Evolutionary conservation across 2,113 vertebrate genomes (phyloP).

Genomic region (Paradisaea rubra): DNA sequence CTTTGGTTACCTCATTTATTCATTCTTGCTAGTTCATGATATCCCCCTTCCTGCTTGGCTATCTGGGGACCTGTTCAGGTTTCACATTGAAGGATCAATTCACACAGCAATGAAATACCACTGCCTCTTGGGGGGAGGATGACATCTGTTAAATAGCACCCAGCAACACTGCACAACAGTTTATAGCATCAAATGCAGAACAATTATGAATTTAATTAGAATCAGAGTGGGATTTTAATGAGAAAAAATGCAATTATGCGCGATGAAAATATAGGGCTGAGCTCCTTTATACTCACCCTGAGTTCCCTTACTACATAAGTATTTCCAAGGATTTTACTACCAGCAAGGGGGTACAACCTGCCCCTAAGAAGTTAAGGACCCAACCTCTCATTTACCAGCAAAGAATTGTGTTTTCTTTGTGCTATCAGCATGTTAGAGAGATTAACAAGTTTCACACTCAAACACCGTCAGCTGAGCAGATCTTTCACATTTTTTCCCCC

Average conservation of each 20-base stretch:
- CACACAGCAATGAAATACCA: slow-evolving; percentile 42
- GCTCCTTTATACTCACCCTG: neutral
- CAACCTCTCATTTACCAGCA: neutral
- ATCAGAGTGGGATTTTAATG: slow-evolving; percentile 54
- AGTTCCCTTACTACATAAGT: neutral
- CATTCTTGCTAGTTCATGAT: neutral
- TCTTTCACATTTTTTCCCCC: neutral
- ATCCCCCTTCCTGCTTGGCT: neutral
- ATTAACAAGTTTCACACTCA: neutral
- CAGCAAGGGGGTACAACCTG: neutral
- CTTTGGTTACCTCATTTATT: slow-evolving; percentile 21
- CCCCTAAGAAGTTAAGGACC: neutral
- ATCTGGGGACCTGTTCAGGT: slow-evolving; percentile 36
- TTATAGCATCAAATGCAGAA: slow-evolving; percentile 47
- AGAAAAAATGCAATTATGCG: slow-evolving; percentile 46
- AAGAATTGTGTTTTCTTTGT: neutral
- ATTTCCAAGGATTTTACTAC: slow-evolving; percentile 14
- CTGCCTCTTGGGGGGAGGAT: neutral
- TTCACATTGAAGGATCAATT: slow-evolving; percentile 46
- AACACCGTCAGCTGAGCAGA: neutral
- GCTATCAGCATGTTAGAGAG: neutral
- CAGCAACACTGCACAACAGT: slow-evolving; percentile 25
- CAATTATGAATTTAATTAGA: slow-evolving; percentile 64
- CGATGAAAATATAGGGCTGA: slow-evolving; percentile 29
- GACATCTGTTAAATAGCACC: slow-evolving; percentile 47